These are phyloP conservation scores for Peromyscus nudipes DNA, from an alignment of 2,797 vertebrate species.

Conservation along the genomic window DNA sequence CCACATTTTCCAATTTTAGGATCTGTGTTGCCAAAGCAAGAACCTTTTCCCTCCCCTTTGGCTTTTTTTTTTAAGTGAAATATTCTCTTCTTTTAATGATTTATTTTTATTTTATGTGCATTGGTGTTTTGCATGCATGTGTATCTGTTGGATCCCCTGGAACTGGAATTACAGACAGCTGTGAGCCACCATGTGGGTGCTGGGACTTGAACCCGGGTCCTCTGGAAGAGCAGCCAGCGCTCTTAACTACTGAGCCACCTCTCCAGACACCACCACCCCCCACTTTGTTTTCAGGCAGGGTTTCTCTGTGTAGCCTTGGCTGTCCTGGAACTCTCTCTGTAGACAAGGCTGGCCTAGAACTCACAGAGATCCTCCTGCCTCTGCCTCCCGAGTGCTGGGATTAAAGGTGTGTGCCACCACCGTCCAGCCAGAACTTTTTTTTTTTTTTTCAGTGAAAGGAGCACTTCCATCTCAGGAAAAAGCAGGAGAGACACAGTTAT, in stretches of 20 bases:
- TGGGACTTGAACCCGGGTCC: too few species aligned
- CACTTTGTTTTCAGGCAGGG: neutral
- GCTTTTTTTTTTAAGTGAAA: neutral
- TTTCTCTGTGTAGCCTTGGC: neutral
- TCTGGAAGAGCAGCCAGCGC: too few species aligned
- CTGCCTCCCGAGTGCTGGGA: neutral
- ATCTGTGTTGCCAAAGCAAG: neutral
- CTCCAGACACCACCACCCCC: too few species aligned
- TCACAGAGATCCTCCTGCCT: neutral
- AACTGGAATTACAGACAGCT: too few species aligned
- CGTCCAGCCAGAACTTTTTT: neutral
- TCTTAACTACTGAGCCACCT: too few species aligned
- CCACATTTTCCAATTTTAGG: neutral
- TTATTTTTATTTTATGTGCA: too few species aligned
- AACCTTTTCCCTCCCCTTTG: neutral
- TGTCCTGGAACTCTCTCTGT: neutral
- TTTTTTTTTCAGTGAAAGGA: neutral
- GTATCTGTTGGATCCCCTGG: too few species aligned
- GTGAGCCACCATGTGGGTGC: too few species aligned
- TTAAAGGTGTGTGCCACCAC: neutral
- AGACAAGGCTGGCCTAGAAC: neutral
- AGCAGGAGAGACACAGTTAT: neutral
- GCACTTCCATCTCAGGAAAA: neutral
- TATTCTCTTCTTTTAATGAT: neutral
- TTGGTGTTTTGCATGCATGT: too few species aligned